Base-by-base conservation (phyloP, 2,797 vertebrate species). In the Austrolebias charrua region DNA sequence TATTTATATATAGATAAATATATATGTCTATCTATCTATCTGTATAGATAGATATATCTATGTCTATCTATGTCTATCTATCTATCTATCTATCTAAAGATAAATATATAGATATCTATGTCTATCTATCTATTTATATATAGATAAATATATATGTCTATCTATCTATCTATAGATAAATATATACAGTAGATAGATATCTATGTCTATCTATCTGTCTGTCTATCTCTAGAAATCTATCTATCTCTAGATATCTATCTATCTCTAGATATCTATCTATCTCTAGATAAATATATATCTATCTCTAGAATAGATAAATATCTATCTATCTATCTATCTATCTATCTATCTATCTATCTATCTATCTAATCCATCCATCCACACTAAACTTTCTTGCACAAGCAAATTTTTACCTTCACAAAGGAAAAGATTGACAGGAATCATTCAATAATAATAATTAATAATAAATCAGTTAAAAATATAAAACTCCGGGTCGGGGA, bases 261-360 rank as follows among this genome's bases (percentile, higher is more conserved):
- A 13, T 48, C 46, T 48, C n/a, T n/a, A n/a, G n/a, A n/a, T n/a
- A 24, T 48, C 46, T 48, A 13, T 48, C 45, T 47, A 20, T 47
- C 45, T 48, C n/a, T n/a, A n/a, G n/a, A n/a, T n/a, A n/a, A n/a
- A n/a, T n/a, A 48, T 48, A 19, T 48, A 24, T 48, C 46, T 48
- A 49, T 49, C 47, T n/a, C n/a, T n/a, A n/a, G n/a, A n/a, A n/a
- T n/a, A n/a, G n/a, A n/a, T n/a, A n/a, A n/a, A n/a, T 49, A 33
- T 24, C 24, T 24, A 24, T 24, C 24, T 6, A 20, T 48, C 46
- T 48, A 13, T 48, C 46, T 48, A 24, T 48, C 46, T 48, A 13
- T 48, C 45, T 47, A 20, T 47, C 45, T 48, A 48, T 48, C 46
- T 48, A 24, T 48, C 46, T 48, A 49, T 49, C 47, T 49, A 33